Base-by-base conservation (phyloP, 2,113 vertebrate genomes). In the Telmatochromis sp. region DNA sequence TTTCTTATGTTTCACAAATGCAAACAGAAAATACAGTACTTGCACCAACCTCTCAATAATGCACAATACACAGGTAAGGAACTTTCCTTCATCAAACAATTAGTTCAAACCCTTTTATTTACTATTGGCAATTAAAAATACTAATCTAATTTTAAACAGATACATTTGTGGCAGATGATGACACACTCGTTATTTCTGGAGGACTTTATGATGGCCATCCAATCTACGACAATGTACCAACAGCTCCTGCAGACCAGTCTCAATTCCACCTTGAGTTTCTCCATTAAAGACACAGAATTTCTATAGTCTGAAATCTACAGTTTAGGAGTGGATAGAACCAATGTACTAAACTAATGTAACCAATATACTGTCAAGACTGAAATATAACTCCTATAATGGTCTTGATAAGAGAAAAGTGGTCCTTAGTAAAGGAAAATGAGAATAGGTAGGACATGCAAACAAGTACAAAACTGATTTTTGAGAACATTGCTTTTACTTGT, bases 111-210 rank as follows among this genome's bases (percentile, higher is more conserved):
- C 6, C 47, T 47, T 60, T 51, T 33, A 11, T 55, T 12, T 58
- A 17, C 60, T 4, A 42, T 55, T 9, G 19, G 5, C 17, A 60
- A 15, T 65, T 79, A 53, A 82, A 82, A 58, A 90, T 37, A 40
- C 9, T n/a, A 57, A 11, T 79, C 87, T 26, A 1, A 80, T 84
- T 84, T 82, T 84, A 86, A 94, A 93, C 86, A 93, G 92, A 94
- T 89, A 86, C 83, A n/a, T 96, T 95, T 54, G 70, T 51, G 26
- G 78, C 89, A 53, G 91, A 94, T 53, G 93, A 96, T 19, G 96
- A 96, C 89, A 96, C 94, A 2, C 93, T 97, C 2, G 86, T 95
- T 3, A 95, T 97, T 92, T 96, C 97, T 84, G 95, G 96, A 92
- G 96, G 95, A 84, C 95, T 97, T 60, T 96, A 97, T 55, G 94